Conservation (phyloP, 1,140 invertebrate genomes). For the Psix sp. region DNA sequence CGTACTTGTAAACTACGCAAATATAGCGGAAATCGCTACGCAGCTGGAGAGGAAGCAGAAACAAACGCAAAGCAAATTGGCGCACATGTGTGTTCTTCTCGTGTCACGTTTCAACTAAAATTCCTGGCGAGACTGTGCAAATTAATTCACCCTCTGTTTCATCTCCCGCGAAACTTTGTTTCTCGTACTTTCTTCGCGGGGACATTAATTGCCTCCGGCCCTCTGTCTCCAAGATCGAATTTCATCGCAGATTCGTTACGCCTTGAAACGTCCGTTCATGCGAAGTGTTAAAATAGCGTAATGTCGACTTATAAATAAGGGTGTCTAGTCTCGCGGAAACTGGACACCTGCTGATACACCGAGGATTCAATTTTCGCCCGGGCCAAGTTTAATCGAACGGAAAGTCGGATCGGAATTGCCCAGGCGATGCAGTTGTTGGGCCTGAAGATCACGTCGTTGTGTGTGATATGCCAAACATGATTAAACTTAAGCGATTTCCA, state of each 20-base stretch:
- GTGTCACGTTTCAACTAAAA: conserved; percentile 72
- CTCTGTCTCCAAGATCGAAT: conserved; percentile 9
- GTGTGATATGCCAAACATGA: too few relatives aligned
- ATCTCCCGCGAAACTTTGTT: conserved; percentile 58
- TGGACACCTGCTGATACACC: conserved; percentile 63
- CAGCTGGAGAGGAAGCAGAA: conserved; percentile 40
- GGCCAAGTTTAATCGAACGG: conserved; percentile 49
- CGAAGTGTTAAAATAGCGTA: conserved; percentile 25
- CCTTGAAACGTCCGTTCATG: conserved; percentile 4
- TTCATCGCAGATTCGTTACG: conserved; percentile 29
- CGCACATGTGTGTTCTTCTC: conserved; percentile 47
- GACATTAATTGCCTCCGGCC: background rate
- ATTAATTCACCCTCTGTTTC: conserved; percentile 64
- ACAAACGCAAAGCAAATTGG: conserved; percentile 54
- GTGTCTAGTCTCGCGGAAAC: conserved; percentile 64
- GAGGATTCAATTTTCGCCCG: conserved; percentile 52
- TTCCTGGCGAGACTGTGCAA: conserved; percentile 68
- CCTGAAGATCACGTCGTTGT: too few relatives aligned
- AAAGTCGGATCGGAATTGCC: conserved; percentile 53
- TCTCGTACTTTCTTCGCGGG: conserved; percentile 24
- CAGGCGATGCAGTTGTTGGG: too few relatives aligned
- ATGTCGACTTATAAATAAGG: conserved; percentile 20
- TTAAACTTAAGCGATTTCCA: background rate
- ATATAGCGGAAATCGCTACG: conserved; percentile 40
- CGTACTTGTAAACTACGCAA: conserved; percentile 16